phyloP scores from a whole-genome alignment of 2,113 vertebrate genomes.

The Syrrhaptes paradoxus region DNA sequence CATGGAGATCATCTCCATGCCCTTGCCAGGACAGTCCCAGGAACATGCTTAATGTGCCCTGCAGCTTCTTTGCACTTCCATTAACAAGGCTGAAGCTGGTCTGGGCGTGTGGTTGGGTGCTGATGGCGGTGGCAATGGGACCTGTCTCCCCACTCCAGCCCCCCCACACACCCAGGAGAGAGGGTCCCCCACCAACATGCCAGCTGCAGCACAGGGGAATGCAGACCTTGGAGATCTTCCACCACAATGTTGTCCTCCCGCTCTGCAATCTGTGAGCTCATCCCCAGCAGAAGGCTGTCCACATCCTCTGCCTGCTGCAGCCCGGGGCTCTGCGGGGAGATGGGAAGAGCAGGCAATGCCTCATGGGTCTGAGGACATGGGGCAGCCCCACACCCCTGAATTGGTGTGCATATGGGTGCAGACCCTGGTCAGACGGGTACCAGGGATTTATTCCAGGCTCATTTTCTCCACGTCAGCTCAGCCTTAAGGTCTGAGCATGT shows the following conservation, averaged over 20 bases:
- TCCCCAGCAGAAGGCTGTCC: conserved; percentile 88
- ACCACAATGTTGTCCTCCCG: conserved; percentile 87
- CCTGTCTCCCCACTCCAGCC: conserved; percentile 61
- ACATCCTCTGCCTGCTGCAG: conserved; percentile 73
- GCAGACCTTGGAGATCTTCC: conserved; percentile 90
- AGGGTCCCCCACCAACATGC: accelerated
- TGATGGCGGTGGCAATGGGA: neutral
- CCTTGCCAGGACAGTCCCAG: too few species aligned
- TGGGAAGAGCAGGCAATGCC: neutral
- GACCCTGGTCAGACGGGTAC: accelerated
- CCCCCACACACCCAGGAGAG: neutral
- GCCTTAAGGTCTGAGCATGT: neutral
- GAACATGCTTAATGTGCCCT: neutral
- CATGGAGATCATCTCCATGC: neutral
- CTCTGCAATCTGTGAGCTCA: conserved; percentile 94
- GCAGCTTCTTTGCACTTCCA: neutral
- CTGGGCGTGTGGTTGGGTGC: accelerated
- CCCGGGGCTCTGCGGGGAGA: conserved; percentile 71
- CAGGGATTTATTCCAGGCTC: neutral
- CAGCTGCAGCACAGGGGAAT: neutral
- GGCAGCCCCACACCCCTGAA: neutral
- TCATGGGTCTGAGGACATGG: accelerated
- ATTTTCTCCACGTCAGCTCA: neutral
- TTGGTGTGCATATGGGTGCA: neutral
- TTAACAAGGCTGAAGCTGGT: neutral